Evolutionary conservation across 2,113 vertebrate genomes (phyloP), one percentile per base, ranked within the genome.

Genomic region (Tinamus guttatus): DNA sequence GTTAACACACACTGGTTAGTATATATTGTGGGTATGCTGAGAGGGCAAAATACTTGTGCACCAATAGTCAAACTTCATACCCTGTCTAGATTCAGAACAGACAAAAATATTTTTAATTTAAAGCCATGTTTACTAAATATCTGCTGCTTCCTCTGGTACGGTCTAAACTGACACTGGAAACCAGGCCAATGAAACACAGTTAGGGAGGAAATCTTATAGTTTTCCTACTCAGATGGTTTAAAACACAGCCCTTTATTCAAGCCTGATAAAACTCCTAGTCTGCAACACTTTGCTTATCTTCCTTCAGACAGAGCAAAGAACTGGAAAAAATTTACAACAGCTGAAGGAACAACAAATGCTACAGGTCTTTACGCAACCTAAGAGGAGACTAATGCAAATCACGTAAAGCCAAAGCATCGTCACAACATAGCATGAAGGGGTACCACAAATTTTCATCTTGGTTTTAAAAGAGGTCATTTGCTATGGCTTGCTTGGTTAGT

Each of bases 101-200:
- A 34, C 28, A 51, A 79, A 16, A 21, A 51, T 3, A 38, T 1
- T n/a, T 81, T 4, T 43, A 32, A 81, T 28, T 77, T 49, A 59
- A 47, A 47, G 32, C 59, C 60, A 2, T 21, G 18, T 78, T 84
- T 79, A 54, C 36, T 7, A 74, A 34, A 59, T 14, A 40, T 36
- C 40, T 43, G 36, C 47, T 74, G 78, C 40, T 59, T 38, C 25
- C 27, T n/a, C 24, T 1, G 0, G 20, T 13, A 40, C 4, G 6
- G 67, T 65, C 81, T 30, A 47, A 27, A 36, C n/a, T 14, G 11
- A 52, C 52, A 36, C 38, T 38, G 49, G 54, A 62, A 81, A 69
- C 47, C 24, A 76, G 32, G 59, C 52, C 65, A 76, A 14, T 0
- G 0, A 34, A 65, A 65, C 14, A 3, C 0, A 3, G 34, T 9